Base-by-base conservation (phyloP, 1,140 invertebrate genomes). In the Popillia japonica region DNA sequence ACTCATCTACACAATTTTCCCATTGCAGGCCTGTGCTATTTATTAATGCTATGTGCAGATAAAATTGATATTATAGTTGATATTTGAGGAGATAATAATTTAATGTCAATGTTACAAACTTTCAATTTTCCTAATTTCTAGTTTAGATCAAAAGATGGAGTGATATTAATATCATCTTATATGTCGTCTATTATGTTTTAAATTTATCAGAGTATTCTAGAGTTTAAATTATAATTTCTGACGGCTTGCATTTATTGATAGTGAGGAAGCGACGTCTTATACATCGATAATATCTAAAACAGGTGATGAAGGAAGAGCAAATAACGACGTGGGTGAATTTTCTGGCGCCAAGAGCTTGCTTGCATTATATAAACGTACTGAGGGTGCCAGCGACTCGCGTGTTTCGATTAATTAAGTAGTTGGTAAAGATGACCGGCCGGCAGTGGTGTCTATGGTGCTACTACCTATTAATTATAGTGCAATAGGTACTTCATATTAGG, bases 391-490 rank as follows among this genome's bases (percentile, higher is more conserved):
- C 61, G 61, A 68, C 20, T 68, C 61, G 22, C 61, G 61, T 68
- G 61, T 68, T 68, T 68, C 7, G 61, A 68, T 68, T 68, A 68
- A 68, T 68, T 68, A 68, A 68, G 61, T 22, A 68, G 61, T 68
- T 68, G 20, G 22, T 68, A 20, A 68, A 27, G 61, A 68, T 68
- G 27, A 22, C 61, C 61, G 61, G 27, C 61, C 61, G 61, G 27
- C 61, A 68, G 22, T 27, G 61, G 61, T 68, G 61, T 34, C 6
- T 55, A 22, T 27, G 22, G 61, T 68, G 61, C 20, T 22, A 68
- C 61, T 27, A 10, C 20, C 22, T 68, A 55, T 55, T 55, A 55
- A 14, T 55, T 55, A n/a, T 68, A 34, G 61, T 34, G 61, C 61
- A 68, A 34, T 68, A 68, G 61, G 11, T 68, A 55, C 14, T 55